Conservation (phyloP, 2,113 vertebrate genomes). For the Scomber scombrus region DNA sequence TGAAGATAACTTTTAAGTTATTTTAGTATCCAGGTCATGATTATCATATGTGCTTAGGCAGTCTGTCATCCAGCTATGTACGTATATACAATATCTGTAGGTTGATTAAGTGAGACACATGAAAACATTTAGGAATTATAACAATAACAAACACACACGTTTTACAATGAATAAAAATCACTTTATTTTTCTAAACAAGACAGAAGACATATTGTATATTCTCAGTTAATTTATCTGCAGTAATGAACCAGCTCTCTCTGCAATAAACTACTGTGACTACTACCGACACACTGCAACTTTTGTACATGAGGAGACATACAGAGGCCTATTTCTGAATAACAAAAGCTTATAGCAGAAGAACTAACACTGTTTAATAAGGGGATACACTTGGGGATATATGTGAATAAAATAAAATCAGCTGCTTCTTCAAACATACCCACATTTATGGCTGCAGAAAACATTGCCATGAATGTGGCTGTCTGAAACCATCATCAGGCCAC, state of each 20-base stretch:
- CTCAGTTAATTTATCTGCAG: slow-evolving; percentile 7
- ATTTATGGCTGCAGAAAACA: background rate
- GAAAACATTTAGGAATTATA: background rate
- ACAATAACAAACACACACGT: background rate
- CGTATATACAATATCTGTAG: background rate
- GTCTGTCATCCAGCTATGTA: background rate
- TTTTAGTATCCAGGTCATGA: background rate
- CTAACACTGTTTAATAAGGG: too few relatives aligned
- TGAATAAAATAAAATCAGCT: background rate
- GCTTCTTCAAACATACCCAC: background rate
- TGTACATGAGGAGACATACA: background rate
- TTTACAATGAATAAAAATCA: slow-evolving; percentile 1
- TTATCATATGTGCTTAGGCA: background rate
- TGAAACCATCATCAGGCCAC: background rate
- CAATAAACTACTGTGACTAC: background rate
- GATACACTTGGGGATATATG: too few relatives aligned
- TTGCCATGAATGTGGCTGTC: background rate
- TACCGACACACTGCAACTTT: background rate
- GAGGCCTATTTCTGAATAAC: background rate
- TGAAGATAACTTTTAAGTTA: background rate
- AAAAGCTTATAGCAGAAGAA: background rate
- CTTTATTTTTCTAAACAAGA: slow-evolving; percentile 20
- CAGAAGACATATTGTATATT: background rate
- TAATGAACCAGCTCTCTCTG: background rate
- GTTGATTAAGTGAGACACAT: background rate